phyloP scores from a whole-genome alignment of 2,888 invertebrate species.

The Didymodactylos carnosus region DNA sequence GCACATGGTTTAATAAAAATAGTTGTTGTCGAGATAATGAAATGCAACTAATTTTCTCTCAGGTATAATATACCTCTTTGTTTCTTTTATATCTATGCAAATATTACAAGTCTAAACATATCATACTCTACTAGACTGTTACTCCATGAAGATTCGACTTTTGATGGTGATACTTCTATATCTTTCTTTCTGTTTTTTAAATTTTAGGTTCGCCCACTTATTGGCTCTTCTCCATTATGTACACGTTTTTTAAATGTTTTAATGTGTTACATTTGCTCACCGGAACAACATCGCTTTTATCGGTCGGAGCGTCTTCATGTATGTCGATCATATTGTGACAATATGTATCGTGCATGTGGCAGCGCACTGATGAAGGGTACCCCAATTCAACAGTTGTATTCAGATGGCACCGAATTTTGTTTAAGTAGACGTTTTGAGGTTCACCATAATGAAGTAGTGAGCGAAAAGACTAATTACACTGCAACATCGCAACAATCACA shows the following conservation, averaged over 20 bases:
- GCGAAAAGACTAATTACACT: no score
- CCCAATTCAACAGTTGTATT: constrained; percentile 24
- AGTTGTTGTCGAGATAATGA: background rate
- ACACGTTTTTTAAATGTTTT: constrained; percentile 32
- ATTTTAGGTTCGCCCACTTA: constrained; percentile 19
- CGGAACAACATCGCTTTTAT: constrained; percentile 28
- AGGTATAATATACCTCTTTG: no score
- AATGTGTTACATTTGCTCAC: constrained; percentile 35
- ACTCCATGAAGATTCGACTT: no score
- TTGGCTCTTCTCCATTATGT: constrained; percentile 30
- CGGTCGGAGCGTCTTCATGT: constrained; percentile 28
- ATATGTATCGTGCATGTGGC: constrained; percentile 28
- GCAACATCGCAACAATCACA: no score
- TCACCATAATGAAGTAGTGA: no score
- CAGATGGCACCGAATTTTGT: constrained; percentile 29
- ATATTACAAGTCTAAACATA: no score
- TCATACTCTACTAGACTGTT: no score
- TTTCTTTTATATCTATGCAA: no score
- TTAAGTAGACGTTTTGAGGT: constrained; percentile 25
- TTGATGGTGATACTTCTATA: no score
- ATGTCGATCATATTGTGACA: constrained; percentile 32
- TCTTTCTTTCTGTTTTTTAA: no score
- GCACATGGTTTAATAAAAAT: background rate
- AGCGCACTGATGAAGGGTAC: constrained; percentile 32
- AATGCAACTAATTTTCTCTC: background rate